These are phyloP conservation scores for Ophion costatus DNA, from an alignment of 2,888 invertebrate genomes.

Conservation along the genomic window DNA sequence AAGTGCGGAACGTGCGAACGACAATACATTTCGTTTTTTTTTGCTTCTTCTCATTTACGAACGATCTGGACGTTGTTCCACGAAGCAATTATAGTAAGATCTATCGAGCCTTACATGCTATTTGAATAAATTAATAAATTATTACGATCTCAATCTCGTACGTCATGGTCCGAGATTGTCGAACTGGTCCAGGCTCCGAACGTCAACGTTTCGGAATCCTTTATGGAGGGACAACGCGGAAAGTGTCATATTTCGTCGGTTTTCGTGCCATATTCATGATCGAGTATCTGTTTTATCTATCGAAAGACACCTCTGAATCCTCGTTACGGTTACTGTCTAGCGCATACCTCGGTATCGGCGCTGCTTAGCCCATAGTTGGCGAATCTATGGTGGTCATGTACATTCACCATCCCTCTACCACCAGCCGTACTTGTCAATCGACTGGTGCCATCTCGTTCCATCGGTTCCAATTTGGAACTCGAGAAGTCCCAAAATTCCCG, in stretches of 20 bases:
- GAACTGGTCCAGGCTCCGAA: conserved; percentile 7
- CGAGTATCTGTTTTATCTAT: background rate
- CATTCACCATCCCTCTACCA: background rate
- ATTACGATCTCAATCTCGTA: conserved; percentile 45
- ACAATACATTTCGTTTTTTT: conserved; percentile 9
- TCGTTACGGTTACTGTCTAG: background rate
- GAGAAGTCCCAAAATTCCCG: background rate
- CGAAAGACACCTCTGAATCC: background rate
- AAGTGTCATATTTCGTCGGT: background rate
- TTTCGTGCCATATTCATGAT: background rate
- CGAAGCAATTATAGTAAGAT: background rate
- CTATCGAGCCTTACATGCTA: conserved; percentile 13
- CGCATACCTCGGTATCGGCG: background rate
- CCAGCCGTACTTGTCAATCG: background rate
- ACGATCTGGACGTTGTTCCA: background rate
- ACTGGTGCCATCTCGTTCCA: background rate
- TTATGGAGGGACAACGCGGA: background rate
- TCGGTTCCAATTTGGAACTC: background rate
- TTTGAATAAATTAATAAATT: conserved; percentile 13
- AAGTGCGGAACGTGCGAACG: conserved; percentile 42
- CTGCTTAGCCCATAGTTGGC: background rate
- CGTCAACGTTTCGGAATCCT: conserved; percentile 1
- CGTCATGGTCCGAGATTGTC: conserved; percentile 55
- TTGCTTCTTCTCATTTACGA: background rate
- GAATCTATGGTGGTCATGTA: background rate